Conservation (phyloP, 2,888 invertebrate genomes). For the Pachliopta kotzebuea region DNA sequence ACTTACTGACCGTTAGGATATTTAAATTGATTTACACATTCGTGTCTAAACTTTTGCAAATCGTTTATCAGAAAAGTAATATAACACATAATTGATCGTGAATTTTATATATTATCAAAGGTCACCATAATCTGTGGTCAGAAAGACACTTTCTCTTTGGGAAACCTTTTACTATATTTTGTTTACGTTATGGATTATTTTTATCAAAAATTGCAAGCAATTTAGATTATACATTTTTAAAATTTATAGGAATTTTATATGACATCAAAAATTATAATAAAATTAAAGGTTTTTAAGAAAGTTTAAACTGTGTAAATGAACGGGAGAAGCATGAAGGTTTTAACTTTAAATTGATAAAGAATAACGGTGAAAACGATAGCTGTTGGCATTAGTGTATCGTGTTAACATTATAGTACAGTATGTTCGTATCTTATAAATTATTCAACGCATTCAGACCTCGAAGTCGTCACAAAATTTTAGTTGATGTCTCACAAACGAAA, state of each 20-base stretch:
- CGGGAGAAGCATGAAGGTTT: neutral
- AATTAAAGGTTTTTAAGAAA: no score
- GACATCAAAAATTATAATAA: neutral
- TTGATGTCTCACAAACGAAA: conserved; percentile 3
- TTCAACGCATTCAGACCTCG: conserved; percentile 19
- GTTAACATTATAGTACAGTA: conserved; percentile 6
- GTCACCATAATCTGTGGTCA: neutral
- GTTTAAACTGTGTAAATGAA: no score
- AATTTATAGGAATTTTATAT: neutral
- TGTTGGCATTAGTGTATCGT: conserved; percentile 1
- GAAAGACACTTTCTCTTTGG: neutral
- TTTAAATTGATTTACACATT: neutral
- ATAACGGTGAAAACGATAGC: neutral
- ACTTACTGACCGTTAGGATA: neutral
- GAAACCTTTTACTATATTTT: neutral
- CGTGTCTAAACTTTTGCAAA: neutral
- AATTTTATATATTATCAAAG: neutral
- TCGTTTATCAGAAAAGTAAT: neutral
- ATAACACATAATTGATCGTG: neutral
- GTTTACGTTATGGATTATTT: neutral
- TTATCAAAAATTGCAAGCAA: neutral
- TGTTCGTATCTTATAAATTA: conserved; percentile 15
- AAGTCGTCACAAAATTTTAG: conserved; percentile 3
- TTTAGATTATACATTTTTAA: neutral
- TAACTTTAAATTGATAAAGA: neutral